phyloP scores from a whole-genome alignment of 2,113 vertebrate genomes.

The Ailuropoda melanoleuca region DNA sequence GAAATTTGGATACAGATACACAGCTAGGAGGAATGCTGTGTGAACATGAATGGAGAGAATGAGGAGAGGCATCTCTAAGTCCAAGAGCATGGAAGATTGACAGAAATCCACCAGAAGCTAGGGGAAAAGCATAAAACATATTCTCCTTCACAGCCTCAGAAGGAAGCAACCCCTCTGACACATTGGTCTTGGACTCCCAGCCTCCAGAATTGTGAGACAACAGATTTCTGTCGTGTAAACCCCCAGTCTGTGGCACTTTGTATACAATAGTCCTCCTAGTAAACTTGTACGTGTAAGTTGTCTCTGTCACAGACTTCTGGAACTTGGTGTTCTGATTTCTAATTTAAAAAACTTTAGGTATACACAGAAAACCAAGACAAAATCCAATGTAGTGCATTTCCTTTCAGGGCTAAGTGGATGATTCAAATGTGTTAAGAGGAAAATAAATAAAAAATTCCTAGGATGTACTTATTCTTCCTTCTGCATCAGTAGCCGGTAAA shows the following conservation, averaged over 20 bases:
- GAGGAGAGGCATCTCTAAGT: not conserved
- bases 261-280: not conserved
- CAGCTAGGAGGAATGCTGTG: not conserved
- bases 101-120: not conserved
- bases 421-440: not conserved
- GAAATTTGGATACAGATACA: not conserved
- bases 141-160: not conserved
- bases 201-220: not conserved
- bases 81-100: not conserved
- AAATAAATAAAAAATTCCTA: conserved; percentile 2
- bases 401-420: not conserved
- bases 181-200: not conserved
- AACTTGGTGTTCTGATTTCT: not conserved
- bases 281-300: not conserved
- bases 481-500: not conserved
- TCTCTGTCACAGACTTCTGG: not conserved
- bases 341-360: not conserved
- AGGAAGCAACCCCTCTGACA: not conserved
- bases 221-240: not conserved
- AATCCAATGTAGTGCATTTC: not conserved
- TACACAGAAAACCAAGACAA: not conserved
- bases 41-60: not conserved
- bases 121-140: not conserved
- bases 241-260: not conserved
- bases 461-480: not conserved